A percentile compares a stretch with the other conserved stretches of the same genome.
Conservation (phyloP, 2,113 vertebrate species). For the Tenrec ecaudatus region DNA sequence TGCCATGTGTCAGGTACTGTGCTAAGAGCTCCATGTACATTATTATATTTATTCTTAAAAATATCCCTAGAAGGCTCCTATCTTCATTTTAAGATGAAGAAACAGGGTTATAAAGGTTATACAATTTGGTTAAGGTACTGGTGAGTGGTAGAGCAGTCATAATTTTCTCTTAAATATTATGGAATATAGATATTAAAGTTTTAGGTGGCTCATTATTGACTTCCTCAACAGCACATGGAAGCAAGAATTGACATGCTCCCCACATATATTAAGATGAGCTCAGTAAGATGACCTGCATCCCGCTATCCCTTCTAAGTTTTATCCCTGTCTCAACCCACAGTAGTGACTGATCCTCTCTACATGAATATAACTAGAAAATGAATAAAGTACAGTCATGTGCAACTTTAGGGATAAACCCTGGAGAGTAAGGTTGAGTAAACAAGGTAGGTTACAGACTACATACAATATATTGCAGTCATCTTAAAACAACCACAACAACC, state of each 20-base stretch:
- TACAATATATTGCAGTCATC: neutral
- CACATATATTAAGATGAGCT: neutral
- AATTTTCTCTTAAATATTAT: no score
- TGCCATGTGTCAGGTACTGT: no score
- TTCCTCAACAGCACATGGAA: accelerated
- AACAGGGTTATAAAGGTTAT: neutral
- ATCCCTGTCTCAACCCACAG: accelerated
- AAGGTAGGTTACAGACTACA: neutral
- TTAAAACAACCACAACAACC: accelerated
- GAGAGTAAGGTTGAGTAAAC: accelerated
- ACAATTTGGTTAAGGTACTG: neutral
- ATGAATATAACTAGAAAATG: accelerated
- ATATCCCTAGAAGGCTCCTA: no score
- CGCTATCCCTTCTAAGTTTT: neutral
- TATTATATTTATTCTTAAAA: no score
- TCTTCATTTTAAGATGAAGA: neutral
- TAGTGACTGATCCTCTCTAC: neutral
- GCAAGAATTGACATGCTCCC: neutral
- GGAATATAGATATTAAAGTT: accelerated
- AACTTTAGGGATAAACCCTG: accelerated
- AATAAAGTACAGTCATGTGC: accelerated
- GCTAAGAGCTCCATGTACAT: no score
- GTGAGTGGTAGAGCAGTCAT: neutral
- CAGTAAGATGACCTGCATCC: neutral
- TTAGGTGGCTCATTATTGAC: accelerated